A percentile compares a stretch with the other conserved stretches of the same genome.
Evolutionary conservation across 2,888 invertebrate genomes (phyloP).

Genomic region (Odontothrips loti): DNA sequence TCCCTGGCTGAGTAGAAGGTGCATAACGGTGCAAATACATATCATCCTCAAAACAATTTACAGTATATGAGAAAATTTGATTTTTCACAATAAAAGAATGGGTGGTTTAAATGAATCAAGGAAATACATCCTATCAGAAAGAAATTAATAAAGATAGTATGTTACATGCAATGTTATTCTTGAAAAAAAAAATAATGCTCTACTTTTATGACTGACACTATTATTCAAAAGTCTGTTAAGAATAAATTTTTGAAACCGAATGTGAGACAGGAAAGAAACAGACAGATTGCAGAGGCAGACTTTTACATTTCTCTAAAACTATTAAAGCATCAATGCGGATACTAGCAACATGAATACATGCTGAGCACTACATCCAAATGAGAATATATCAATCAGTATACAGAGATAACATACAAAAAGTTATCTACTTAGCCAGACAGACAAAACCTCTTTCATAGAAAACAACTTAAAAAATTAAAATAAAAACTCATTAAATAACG

Average conservation of each 20-base stretch:
- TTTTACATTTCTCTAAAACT: neutral
- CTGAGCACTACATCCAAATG: too few relatives aligned
- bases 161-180: neutral
- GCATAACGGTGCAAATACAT: slow-evolving; percentile 22
- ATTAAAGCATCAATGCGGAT: neutral
- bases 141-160: neutral
- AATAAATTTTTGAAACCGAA: neutral
- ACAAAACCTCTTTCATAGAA: too few relatives aligned
- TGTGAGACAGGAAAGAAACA: slow-evolving; percentile 13
- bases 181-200: neutral
- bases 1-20: slow-evolving; percentile 25
- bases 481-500: too few relatives aligned
- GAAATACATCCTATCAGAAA: slow-evolving; percentile 3
- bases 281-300: neutral
- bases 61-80: neutral
- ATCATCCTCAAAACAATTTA: neutral
- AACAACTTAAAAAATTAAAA: too few relatives aligned
- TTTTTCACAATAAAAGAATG: neutral
- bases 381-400: too few relatives aligned
- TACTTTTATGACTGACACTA: neutral
- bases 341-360: neutral
- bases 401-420: too few relatives aligned
- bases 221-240: neutral
- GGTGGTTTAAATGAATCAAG: neutral
- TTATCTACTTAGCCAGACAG: too few relatives aligned